phyloP scores from a whole-genome alignment of 2,888 invertebrate species.

The Siphlonurus alternatus region DNA sequence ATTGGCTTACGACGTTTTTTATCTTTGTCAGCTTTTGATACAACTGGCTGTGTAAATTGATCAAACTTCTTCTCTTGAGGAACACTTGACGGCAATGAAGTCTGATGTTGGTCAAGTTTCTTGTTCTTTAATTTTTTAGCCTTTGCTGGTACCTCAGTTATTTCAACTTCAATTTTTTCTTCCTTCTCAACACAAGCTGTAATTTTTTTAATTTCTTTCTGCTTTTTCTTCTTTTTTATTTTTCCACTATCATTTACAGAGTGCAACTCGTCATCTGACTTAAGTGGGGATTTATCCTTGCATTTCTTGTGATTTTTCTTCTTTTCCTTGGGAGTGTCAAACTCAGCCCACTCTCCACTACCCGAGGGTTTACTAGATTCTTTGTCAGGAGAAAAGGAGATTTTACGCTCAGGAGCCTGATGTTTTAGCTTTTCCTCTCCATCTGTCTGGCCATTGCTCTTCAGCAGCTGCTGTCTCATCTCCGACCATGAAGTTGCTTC shows the following conservation, averaged over 20 bases:
- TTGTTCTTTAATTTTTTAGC: slow-evolving; percentile 5
- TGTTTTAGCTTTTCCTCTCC: not conserved
- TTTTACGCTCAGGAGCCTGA: not conserved
- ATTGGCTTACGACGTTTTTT: slow-evolving; percentile 25
- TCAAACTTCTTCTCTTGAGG: too few species aligned
- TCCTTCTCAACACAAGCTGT: not conserved
- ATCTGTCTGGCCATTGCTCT: not conserved
- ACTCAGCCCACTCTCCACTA: not conserved
- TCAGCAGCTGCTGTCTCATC: slow-evolving; percentile 44
- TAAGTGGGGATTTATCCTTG: slow-evolving; percentile 23
- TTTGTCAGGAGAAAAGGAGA: not conserved
- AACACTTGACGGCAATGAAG: too few species aligned
- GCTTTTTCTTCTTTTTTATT: slow-evolving; percentile 14
- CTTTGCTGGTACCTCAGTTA: slow-evolving; percentile 8
- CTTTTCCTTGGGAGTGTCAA: not conserved
- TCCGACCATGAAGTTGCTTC: slow-evolving; percentile 56
- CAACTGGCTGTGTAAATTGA: slow-evolving; percentile 7
- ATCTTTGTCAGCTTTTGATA: slow-evolving; percentile 14
- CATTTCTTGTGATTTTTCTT: slow-evolving; percentile 13
- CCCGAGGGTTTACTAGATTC: not conserved
- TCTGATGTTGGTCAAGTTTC: slow-evolving; percentile 4
- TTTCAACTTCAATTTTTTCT: slow-evolving; percentile 13
- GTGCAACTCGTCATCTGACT: not conserved
- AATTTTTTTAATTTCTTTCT: slow-evolving; percentile 8
- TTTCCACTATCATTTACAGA: slow-evolving; percentile 4